Conservation (phyloP, 1,140 invertebrate genomes). For the Papilio dardanus region DNA sequence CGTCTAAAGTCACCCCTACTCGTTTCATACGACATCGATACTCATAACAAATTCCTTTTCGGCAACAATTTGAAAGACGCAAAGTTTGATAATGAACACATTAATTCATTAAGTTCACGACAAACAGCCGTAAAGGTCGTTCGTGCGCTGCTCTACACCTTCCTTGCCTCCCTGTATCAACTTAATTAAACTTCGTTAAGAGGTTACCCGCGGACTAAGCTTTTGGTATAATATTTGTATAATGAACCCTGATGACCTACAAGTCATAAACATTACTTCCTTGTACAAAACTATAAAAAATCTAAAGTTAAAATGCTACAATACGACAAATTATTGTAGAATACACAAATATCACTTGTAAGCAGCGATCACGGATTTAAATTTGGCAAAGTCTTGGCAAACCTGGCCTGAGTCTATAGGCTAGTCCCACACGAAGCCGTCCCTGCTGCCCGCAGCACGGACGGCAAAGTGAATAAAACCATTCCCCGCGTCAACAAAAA, state of each 20-base stretch:
- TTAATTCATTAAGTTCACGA: conserved; percentile 29
- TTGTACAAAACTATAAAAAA: too few species aligned
- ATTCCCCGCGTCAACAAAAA: too few species aligned
- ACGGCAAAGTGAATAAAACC: too few species aligned
- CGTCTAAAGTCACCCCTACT: not conserved
- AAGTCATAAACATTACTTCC: too few species aligned
- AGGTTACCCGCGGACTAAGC: conserved; percentile 1
- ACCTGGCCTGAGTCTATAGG: too few species aligned
- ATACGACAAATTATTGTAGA: too few species aligned
- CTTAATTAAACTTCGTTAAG: conserved; percentile 27
- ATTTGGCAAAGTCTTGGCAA: too few species aligned
- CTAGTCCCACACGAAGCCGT: too few species aligned
- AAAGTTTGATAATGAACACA: conserved; percentile 31
- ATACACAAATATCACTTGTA: too few species aligned
- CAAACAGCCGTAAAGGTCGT: conserved; percentile 31
- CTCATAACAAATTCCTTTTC: conserved; percentile 13
- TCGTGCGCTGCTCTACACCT: not conserved
- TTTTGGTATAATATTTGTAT: conserved; percentile 7
- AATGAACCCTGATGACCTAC: not conserved
- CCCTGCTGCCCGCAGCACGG: too few species aligned
- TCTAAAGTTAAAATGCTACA: too few species aligned
- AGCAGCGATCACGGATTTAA: too few species aligned
- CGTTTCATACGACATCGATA: not conserved
- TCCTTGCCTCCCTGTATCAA: not conserved
- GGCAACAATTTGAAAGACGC: conserved; percentile 23